Conservation (phyloP, 1,140 invertebrate species). For the Aphidius ervi region DNA sequence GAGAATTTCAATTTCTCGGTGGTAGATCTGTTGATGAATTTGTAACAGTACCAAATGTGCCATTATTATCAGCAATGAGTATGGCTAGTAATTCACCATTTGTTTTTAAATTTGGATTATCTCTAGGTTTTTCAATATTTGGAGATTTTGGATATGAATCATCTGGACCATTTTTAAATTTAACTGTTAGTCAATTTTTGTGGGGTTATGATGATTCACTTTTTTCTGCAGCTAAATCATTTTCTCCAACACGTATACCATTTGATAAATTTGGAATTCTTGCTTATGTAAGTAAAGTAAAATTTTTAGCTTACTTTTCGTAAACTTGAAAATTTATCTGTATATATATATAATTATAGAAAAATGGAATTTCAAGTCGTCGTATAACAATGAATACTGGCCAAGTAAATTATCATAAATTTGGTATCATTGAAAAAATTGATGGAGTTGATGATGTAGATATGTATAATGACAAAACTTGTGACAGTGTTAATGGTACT, state of each 20-base stretch:
- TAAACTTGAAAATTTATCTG: neutral
- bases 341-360: constrained; percentile 48
- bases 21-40: constrained; percentile 57
- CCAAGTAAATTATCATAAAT: constrained; percentile 55
- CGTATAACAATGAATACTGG: constrained; percentile 70
- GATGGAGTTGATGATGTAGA: constrained; percentile 59
- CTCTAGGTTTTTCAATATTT: constrained; percentile 18
- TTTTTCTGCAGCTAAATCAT: constrained; percentile 58
- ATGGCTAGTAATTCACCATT: constrained; percentile 49
- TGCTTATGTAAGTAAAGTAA: constrained; percentile 58
- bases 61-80: constrained; percentile 56
- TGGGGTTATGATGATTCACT: constrained; percentile 83
- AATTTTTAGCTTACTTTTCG: neutral
- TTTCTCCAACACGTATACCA: constrained; percentile 54
- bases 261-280: constrained; percentile 76
- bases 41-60: constrained; percentile 64
- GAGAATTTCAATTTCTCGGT: constrained; percentile 61
- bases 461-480: constrained; percentile 65
- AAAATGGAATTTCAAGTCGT: constrained; percentile 63
- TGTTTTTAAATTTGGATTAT: constrained; percentile 48
- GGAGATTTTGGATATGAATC: too few relatives aligned
- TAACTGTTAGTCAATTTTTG: constrained; percentile 64
- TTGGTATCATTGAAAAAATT: constrained; percentile 62
- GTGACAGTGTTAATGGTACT: constrained; percentile 71
- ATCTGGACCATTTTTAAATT: constrained; percentile 55